Evolutionary conservation across 2,797 vertebrate species (phyloP).

Genomic region (Lutjanus campechanus): DNA sequence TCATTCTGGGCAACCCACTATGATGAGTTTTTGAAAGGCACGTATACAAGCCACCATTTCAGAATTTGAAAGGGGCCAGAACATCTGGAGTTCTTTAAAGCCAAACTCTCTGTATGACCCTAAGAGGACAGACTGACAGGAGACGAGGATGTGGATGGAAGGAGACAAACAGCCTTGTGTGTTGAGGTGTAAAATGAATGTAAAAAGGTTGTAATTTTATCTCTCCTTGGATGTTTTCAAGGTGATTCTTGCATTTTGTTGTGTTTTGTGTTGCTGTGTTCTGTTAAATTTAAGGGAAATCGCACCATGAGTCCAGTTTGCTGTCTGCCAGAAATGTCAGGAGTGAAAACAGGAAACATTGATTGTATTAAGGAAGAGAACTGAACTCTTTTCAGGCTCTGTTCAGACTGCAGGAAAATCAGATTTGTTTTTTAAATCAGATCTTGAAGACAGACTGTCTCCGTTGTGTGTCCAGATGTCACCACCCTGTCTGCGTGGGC

Average conservation of each 20-base stretch:
- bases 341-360: neutral
- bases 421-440: too few species aligned
- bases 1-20: constrained; percentile 10
- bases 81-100: constrained; percentile 21
- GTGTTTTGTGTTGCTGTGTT: constrained; percentile 67
- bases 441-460: too few species aligned
- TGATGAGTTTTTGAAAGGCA: constrained; percentile 16
- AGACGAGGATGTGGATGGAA: neutral
- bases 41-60: constrained; percentile 9
- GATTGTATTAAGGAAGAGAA: constrained; percentile 6
- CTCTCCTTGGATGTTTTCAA: constrained; percentile 33
- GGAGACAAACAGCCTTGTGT: neutral
- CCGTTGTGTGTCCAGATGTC: too few species aligned
- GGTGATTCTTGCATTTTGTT: constrained; percentile 23
- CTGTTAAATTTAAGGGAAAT: constrained; percentile 35
- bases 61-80: constrained; percentile 22
- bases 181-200: constrained; percentile 53
- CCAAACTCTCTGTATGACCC: constrained; percentile 15
- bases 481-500: too few species aligned
- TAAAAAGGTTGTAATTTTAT: constrained; percentile 48
- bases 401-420: too few species aligned
- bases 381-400: neutral
- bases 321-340: neutral
- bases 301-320: constrained; percentile 4
- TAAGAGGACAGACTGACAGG: constrained; percentile 13